Conservation (phyloP, 1,140 invertebrate genomes). For the Drosophila pallidifrons region DNA sequence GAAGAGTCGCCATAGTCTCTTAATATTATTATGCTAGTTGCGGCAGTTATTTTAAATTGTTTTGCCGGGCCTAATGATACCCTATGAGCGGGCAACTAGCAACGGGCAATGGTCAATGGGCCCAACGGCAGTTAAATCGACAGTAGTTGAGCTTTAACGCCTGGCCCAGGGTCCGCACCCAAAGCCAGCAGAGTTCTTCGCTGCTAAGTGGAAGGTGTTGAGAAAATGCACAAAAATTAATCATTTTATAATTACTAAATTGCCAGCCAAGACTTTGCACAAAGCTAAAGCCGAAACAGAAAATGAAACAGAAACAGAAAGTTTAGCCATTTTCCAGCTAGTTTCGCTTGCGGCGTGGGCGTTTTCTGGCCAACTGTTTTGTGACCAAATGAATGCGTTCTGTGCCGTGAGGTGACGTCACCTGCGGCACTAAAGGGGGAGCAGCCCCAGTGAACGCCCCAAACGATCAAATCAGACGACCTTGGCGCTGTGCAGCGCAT, state of each 20-base stretch:
- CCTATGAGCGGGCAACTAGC: conserved; percentile 38
- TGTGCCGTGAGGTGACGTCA: conserved; percentile 5
- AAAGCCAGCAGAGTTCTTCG: background rate
- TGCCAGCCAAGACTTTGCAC: conserved; percentile 49
- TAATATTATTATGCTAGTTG: conserved; percentile 82
- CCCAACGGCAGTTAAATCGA: conserved; percentile 78
- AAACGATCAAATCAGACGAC: conserved; percentile 58
- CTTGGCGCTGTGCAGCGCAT: conserved; percentile 54
- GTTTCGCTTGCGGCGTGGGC: conserved; percentile 3
- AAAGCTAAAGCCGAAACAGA: conserved; percentile 11
- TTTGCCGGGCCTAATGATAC: conserved; percentile 80
- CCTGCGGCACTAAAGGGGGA: background rate
- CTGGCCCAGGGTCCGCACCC: conserved; percentile 44
- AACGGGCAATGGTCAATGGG: conserved; percentile 17
- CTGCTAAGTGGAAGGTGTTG: conserved; percentile 80
- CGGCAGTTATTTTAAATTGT: conserved; percentile 83
- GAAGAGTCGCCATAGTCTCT: conserved; percentile 42
- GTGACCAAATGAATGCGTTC: conserved; percentile 7
- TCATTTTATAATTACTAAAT: conserved; percentile 82
- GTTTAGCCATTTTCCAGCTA: background rate
- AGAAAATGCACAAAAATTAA: conserved; percentile 83
- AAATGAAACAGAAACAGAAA: conserved; percentile 14
- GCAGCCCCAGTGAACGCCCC: conserved; percentile 53
- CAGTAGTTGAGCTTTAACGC: conserved; percentile 78
- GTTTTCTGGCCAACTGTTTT: conserved; percentile 2